Conservation (phyloP, 1,140 invertebrate species). For the Tetranychus cinnabarinus region DNA sequence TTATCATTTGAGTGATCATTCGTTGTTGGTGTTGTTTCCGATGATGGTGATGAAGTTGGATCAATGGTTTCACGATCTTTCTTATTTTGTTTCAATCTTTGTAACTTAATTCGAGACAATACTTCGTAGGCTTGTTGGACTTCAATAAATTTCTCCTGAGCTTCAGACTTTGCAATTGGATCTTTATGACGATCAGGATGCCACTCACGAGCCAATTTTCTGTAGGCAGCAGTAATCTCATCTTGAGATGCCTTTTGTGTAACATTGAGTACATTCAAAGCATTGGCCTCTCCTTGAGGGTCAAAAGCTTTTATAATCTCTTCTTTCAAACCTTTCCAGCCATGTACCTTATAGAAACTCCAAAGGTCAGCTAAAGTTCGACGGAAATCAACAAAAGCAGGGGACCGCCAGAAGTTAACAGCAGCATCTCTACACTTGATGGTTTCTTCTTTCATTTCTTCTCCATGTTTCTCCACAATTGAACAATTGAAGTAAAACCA, state of each 20-base stretch:
- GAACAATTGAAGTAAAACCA: slow-evolving; percentile 73
- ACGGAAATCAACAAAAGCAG: slow-evolving; percentile 45
- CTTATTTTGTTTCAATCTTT: slow-evolving; percentile 3
- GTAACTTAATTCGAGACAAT: slow-evolving; percentile 49
- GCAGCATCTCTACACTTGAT: slow-evolving; percentile 53
- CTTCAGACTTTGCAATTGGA: slow-evolving; percentile 25
- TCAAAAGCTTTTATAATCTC: slow-evolving; percentile 59
- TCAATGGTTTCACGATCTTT: not conserved
- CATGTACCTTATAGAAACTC: slow-evolving; percentile 44
- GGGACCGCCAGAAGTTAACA: slow-evolving; percentile 68
- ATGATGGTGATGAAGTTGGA: too few relatives aligned
- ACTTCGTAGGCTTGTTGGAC: slow-evolving; percentile 78
- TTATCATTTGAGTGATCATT: too few relatives aligned
- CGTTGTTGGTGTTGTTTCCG: too few relatives aligned
- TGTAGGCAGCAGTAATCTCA: slow-evolving; percentile 57
- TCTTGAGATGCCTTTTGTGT: slow-evolving; percentile 37
- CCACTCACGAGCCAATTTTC: slow-evolving; percentile 53
- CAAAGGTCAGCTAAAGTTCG: slow-evolving; percentile 47
- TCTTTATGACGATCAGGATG: slow-evolving; percentile 79
- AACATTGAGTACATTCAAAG: slow-evolving; percentile 39
- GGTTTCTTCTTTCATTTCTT: slow-evolving; percentile 63
- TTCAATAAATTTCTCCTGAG: slow-evolving; percentile 70
- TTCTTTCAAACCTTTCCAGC: slow-evolving; percentile 53
- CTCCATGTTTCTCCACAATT: slow-evolving; percentile 24
- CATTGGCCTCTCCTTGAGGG: slow-evolving; percentile 65